These are phyloP conservation scores for Aphis gossypii DNA, from an alignment of 1,140 invertebrate species.

Conservation along the genomic window DNA sequence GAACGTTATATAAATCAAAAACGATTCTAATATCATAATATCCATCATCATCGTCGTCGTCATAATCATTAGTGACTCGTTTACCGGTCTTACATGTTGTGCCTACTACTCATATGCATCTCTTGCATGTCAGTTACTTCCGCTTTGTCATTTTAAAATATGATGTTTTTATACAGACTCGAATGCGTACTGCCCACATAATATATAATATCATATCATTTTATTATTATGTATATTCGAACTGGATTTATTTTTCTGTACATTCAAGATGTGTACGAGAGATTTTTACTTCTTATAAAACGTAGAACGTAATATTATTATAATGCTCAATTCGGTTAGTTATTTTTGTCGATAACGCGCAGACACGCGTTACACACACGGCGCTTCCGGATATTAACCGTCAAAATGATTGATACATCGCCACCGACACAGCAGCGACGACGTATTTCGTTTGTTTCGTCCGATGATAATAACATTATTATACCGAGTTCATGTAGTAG, in stretches of 20 bases:
- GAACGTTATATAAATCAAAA: background rate
- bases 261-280: background rate
- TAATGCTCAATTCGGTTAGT: background rate
- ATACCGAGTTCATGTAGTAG: background rate
- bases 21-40: background rate
- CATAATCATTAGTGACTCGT: background rate
- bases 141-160: background rate
- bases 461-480: background rate
- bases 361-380: background rate
- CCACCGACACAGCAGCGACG: background rate
- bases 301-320: background rate
- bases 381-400: slow-evolving; percentile 10
- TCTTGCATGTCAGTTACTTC: background rate
- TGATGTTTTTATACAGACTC: background rate
- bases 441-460: background rate
- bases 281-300: background rate
- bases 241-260: background rate
- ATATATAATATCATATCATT: background rate
- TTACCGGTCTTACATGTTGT: background rate
- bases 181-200: background rate
- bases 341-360: background rate
- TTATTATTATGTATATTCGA: background rate
- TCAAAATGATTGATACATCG: slow-evolving; percentile 17
- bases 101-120: background rate
- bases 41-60: background rate